These are phyloP conservation scores for Alfaro cultratus DNA, from an alignment of 2,797 vertebrate genomes.

Conservation along the genomic window DNA sequence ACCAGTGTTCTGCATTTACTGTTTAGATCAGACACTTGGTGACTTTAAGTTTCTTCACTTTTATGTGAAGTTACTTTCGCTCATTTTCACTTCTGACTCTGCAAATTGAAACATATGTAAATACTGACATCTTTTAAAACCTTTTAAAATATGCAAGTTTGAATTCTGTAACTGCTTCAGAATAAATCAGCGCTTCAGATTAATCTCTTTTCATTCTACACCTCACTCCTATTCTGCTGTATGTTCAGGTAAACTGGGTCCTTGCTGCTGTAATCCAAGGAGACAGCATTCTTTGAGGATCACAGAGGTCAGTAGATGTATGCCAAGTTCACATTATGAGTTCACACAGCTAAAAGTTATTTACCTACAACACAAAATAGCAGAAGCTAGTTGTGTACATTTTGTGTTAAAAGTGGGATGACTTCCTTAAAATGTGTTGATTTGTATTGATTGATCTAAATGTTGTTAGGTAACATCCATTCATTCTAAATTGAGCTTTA, in stretches of 20 bases:
- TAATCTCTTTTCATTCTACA: neutral
- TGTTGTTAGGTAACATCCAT: neutral
- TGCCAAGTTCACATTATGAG: too few relatives aligned
- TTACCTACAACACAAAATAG: neutral
- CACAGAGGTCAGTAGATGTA: slow-evolving; percentile 37
- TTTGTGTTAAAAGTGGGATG: neutral
- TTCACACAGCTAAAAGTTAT: neutral
- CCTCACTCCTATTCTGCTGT: too few relatives aligned
- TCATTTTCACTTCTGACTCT: neutral
- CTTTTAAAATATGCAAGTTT: neutral
- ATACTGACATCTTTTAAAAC: neutral
- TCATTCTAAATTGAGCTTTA: neutral
- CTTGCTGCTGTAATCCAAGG: slow-evolving; percentile 27
- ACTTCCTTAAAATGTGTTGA: neutral
- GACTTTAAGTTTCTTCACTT: neutral
- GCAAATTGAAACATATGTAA: neutral
- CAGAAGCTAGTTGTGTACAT: neutral
- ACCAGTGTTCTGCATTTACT: neutral
- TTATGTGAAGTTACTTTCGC: neutral
- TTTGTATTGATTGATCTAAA: neutral
- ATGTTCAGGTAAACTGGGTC: slow-evolving; percentile 37
- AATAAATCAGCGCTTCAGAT: neutral
- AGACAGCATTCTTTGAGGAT: neutral
- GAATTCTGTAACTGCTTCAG: too few relatives aligned
- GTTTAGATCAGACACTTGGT: neutral